A percentile compares a stretch with the other conserved stretches of the same genome.
Evolutionary conservation across 1,140 invertebrate genomes (phyloP).

Genomic region (Drosophila obscura): DNA sequence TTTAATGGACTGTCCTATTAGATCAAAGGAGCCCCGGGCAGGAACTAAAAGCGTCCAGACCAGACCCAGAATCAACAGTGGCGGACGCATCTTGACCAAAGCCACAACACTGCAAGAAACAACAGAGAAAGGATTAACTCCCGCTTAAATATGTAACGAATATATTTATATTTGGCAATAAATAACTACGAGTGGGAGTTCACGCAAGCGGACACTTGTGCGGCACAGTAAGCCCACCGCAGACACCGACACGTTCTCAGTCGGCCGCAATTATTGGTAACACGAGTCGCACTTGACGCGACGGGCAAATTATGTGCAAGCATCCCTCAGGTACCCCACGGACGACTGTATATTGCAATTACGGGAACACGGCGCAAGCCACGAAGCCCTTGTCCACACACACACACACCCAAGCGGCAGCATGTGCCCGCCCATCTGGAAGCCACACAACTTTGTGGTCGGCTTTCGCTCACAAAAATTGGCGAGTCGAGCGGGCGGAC

Average conservation of each 20-base stretch:
- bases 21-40: conserved; percentile 42
- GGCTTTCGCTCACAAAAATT: conserved; percentile 37
- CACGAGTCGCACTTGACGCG: conserved; percentile 39
- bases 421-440: conserved; percentile 25
- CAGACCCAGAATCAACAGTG: conserved; percentile 26
- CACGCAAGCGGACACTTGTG: conserved; percentile 28
- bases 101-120: conserved; percentile 34
- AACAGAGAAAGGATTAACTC: conserved; percentile 2
- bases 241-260: conserved; percentile 56
- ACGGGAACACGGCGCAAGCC: conserved; percentile 20
- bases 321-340: conserved; percentile 35
- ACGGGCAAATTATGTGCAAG: conserved; percentile 40
- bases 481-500: conserved; percentile 24
- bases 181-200: conserved; percentile 17
- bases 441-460: conserved; percentile 71
- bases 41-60: conserved; percentile 11
- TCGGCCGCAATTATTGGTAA: conserved; percentile 66
- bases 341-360: conserved; percentile 45
- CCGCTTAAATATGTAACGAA: conserved; percentile 20
- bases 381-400: conserved; percentile 26
- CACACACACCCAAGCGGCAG: conserved; percentile 25
- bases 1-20: conserved; percentile 61
- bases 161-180: conserved; percentile 22
- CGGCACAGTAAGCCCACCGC: conserved; percentile 52
- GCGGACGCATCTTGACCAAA: conserved; percentile 45